Conservation (phyloP, 2,113 vertebrate genomes). For the Paralichthys olivaceus region DNA sequence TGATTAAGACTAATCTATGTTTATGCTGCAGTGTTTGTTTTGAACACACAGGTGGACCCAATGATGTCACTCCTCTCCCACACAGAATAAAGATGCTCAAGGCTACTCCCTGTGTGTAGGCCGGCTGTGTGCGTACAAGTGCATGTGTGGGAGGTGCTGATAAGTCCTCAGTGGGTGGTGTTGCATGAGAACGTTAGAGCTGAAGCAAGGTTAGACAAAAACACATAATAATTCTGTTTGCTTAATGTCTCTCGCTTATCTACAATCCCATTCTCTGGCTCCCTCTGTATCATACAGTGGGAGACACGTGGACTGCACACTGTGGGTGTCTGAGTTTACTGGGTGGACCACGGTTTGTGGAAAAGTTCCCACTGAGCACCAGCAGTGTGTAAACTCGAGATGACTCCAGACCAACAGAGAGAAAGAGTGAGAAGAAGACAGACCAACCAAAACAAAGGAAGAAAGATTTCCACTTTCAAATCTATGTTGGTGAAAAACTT, state of each 20-base stretch:
- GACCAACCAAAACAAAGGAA: constrained; percentile 3
- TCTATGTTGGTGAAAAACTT: no score
- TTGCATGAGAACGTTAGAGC: constrained; percentile 63
- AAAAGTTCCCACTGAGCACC: constrained; percentile 26
- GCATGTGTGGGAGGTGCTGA: constrained; percentile 56
- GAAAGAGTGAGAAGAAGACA: neutral
- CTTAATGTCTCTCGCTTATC: constrained; percentile 8
- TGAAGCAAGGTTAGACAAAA: constrained; percentile 45
- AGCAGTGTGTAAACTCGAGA: constrained; percentile 41
- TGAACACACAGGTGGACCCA: constrained; percentile 58
- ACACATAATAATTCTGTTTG: neutral
- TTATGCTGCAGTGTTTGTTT: constrained; percentile 46
- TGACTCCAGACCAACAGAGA: constrained; percentile 2
- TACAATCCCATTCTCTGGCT: constrained; percentile 8
- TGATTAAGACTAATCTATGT: constrained; percentile 1
- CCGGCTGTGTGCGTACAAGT: constrained; percentile 31
- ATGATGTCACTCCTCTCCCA: constrained; percentile 69
- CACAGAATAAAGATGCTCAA: constrained; percentile 64
- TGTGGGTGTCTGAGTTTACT: constrained; percentile 56
- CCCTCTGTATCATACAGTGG: constrained; percentile 10
- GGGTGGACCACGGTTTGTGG: constrained; percentile 35
- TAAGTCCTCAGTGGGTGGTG: constrained; percentile 66
- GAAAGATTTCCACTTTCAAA: neutral
- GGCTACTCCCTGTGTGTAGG: constrained; percentile 58
- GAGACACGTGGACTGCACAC: constrained; percentile 22